Percentiles rank a stretch among this genome's conserved stretches.
These are phyloP conservation scores for Oncopeltus fasciatus DNA, from an alignment of 1,140 invertebrate species.

Conservation along the genomic window DNA sequence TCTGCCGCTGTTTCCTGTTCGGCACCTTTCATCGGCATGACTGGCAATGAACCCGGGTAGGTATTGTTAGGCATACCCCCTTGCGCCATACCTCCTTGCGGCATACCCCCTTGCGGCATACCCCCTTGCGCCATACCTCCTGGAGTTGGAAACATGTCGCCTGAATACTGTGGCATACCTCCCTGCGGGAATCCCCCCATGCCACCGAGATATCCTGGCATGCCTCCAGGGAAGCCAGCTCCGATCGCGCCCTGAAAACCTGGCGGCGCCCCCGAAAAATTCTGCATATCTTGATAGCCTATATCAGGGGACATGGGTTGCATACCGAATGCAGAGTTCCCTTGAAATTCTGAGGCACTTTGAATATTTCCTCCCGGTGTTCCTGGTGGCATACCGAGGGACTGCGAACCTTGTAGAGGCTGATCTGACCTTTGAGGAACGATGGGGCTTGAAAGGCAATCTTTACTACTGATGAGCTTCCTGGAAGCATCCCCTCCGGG, in stretches of 20 bases:
- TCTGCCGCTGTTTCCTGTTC: not conserved
- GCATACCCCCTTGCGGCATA: not conserved
- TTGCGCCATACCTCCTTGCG: not conserved
- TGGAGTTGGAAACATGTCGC: no score
- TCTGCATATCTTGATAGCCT: not conserved
- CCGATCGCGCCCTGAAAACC: not conserved
- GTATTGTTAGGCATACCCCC: not conserved
- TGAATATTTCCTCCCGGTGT: no score
- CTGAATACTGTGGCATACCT: not conserved
- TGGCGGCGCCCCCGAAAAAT: not conserved
- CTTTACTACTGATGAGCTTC: no score
- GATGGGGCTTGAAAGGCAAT: no score
- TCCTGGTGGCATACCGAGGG: no score
- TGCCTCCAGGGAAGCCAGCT: not conserved
- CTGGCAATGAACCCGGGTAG: not conserved
- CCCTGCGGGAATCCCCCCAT: not conserved
- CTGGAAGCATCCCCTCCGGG: no score
- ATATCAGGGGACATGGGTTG: not conserved
- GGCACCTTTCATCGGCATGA: not conserved
- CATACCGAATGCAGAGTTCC: no score
- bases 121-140: not conserved
- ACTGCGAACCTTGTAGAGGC: no score
- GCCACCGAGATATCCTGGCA: not conserved
- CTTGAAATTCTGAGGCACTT: no score
- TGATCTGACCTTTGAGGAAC: no score